Evolutionary conservation across 2,888 invertebrate species (phyloP), one percentile per base, ranked within the genome.

Genomic region (Apamea epomidion): DNA sequence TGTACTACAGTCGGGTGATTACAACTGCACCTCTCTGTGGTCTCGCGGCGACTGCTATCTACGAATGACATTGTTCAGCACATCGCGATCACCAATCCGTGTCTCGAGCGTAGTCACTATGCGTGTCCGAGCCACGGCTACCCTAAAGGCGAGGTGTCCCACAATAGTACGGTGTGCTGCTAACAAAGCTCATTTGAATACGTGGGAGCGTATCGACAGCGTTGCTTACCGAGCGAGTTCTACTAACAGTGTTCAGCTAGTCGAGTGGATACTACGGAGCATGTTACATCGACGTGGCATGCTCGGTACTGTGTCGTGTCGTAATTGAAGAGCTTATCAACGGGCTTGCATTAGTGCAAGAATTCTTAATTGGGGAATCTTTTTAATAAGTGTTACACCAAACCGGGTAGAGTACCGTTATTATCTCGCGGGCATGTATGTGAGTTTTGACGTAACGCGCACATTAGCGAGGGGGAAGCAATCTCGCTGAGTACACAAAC

Each of bases 401-500:
- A 54, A 4, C 25, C 16, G 16, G 37, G 32, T 21, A 18, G 54
- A 70, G n/a, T 51, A 45, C 12, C 29, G 32, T 45, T 45, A 29
- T 32, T 29, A 21, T 29, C 16, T 21, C 14, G 25, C 48, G 45
- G 25, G 16, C 14, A 25, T 8, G 16, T 58, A 18, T 21, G 29
- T 62, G 12, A 32, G 12, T 42, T 42, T 29, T n/a, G 48, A 51
- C n/a, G 62, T 42, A 42, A 25, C 64, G n/a, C 21, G 37, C 29
- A 29, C 18, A 25, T 65, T 48, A 48, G 32, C 8, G 51, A 67
- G 76, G 58, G 32, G 32, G 2, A 76, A 68, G 60, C 77, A 48
- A 69, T 68, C 77, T 60, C 77, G 48, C 60, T 48, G 68, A 60
- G 68, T 45, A 68, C 78, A 78, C 37, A 68, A 76, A 48, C n/a